A percentile compares a stretch with the other conserved stretches of the same genome.
phyloP scores from a whole-genome alignment of 2,888 invertebrate genomes.

The Crepidodera aurea region DNA sequence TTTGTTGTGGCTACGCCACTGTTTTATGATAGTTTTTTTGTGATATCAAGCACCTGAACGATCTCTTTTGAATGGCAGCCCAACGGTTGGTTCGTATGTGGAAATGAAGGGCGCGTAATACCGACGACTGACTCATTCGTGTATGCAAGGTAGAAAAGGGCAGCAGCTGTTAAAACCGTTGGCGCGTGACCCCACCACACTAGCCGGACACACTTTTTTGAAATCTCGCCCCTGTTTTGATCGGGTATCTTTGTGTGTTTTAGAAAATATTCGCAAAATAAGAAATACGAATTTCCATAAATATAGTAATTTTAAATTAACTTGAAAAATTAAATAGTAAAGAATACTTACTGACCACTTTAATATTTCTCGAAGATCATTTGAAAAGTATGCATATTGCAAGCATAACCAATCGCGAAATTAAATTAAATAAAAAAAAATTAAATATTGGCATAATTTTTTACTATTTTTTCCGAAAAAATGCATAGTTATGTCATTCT shows the following conservation, averaged over 20 bases:
- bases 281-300: too few relatives aligned
- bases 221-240: constrained; percentile 10
- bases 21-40: not conserved
- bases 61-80: not conserved
- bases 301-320: too few relatives aligned
- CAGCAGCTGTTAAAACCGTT: constrained; percentile 39
- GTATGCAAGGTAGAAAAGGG: constrained; percentile 11
- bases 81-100: not conserved
- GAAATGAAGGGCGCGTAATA: not conserved
- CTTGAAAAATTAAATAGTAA: too few relatives aligned
- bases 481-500: too few relatives aligned
- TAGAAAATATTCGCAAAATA: not conserved
- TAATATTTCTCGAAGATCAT: not conserved
- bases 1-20: constrained; percentile 2
- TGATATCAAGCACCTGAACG: not conserved
- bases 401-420: too few relatives aligned
- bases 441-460: too few relatives aligned
- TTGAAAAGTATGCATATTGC: not conserved
- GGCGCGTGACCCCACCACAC: constrained; percentile 34
- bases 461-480: too few relatives aligned
- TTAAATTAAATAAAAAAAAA: too few relatives aligned
- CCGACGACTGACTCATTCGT: constrained; percentile 4
- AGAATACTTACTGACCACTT: too few relatives aligned
- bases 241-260: not conserved
- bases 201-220: constrained; percentile 10